phyloP scores from a whole-genome alignment of 2,888 invertebrate species.

The Campoletis raptor region DNA sequence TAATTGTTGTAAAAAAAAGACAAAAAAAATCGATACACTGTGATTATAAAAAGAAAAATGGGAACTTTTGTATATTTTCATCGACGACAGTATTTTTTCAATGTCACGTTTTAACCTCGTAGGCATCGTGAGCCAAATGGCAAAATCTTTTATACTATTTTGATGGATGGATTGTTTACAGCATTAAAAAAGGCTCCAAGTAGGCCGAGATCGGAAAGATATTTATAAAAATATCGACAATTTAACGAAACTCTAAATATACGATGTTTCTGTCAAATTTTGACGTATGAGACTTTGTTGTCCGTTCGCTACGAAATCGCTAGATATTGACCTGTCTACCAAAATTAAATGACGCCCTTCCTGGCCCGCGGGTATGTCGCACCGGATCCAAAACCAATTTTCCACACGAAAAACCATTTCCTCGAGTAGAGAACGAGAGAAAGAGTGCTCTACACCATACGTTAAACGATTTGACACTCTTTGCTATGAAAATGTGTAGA shows the following conservation, averaged over 20 bases:
- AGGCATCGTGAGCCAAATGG: too few species aligned
- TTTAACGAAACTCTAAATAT: background rate
- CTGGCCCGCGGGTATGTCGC: slow-evolving; percentile 24
- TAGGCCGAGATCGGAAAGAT: background rate
- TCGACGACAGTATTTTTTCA: background rate
- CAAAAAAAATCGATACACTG: background rate
- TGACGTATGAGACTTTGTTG: background rate
- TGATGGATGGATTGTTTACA: background rate
- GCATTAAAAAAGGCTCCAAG: background rate
- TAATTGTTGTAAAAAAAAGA: background rate
- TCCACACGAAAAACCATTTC: slow-evolving; percentile 63
- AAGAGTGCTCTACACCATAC: background rate
- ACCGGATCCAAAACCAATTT: slow-evolving; percentile 56
- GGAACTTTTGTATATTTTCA: background rate
- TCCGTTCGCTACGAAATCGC: slow-evolving; percentile 23
- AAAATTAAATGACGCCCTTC: slow-evolving; percentile 39
- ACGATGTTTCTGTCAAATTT: slow-evolving; percentile 18
- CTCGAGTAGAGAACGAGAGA: slow-evolving; percentile 20
- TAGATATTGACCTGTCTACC: slow-evolving; percentile 45
- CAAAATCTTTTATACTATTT: background rate
- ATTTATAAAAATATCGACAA: background rate
- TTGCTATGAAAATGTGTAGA: background rate
- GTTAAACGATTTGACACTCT: background rate
- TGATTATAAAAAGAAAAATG: background rate
- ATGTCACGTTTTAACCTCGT: background rate